Percentiles rank a stretch among this genome's conserved stretches.
phyloP scores from a whole-genome alignment of 2,888 invertebrate genomes.

The Hyppa rectilinea region DNA sequence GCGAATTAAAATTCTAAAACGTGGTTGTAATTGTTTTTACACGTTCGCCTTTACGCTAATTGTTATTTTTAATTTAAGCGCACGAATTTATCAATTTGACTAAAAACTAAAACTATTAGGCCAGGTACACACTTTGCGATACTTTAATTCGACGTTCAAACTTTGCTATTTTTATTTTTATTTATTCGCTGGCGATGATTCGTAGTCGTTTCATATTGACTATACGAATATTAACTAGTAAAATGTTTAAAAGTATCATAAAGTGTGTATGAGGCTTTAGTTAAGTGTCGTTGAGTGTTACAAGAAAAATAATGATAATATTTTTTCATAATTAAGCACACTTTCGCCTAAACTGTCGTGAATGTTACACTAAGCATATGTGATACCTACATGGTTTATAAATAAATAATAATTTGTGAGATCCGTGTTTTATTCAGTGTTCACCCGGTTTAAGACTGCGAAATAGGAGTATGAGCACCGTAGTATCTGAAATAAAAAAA shows the following conservation, averaged over 20 bases:
- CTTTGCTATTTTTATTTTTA: conserved; percentile 9
- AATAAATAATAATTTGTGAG: conserved; percentile 86
- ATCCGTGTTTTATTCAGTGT: conserved; percentile 71
- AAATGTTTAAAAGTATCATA: conserved; percentile 29
- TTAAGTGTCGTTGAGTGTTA: conserved; percentile 77
- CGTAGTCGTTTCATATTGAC: conserved; percentile 12
- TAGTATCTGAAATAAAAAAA: conserved; percentile 80
- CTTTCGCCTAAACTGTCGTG: conserved; percentile 88
- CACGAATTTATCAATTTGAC: conserved; percentile 87
- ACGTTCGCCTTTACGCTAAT: conserved; percentile 78
- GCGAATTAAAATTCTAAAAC: conserved; percentile 72
- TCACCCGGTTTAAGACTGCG: conserved; percentile 83
- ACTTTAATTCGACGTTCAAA: conserved; percentile 12
- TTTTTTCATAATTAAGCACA: conserved; percentile 87
- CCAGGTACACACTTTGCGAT: conserved; percentile 62
- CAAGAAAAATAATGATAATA: conserved; percentile 71
- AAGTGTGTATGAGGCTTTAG: conserved; percentile 58
- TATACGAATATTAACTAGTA: conserved; percentile 21
- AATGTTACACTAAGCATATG: conserved; percentile 88
- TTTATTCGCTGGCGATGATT: conserved; percentile 46
- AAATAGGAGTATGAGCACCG: conserved; percentile 86
- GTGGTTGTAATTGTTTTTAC: conserved; percentile 79
- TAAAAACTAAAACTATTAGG: conserved; percentile 77
- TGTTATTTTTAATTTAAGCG: conserved; percentile 83
- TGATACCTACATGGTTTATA: conserved; percentile 88